Evolutionary conservation across 2,888 invertebrate species (phyloP).

Genomic region (Epicampocera succincta): DNA sequence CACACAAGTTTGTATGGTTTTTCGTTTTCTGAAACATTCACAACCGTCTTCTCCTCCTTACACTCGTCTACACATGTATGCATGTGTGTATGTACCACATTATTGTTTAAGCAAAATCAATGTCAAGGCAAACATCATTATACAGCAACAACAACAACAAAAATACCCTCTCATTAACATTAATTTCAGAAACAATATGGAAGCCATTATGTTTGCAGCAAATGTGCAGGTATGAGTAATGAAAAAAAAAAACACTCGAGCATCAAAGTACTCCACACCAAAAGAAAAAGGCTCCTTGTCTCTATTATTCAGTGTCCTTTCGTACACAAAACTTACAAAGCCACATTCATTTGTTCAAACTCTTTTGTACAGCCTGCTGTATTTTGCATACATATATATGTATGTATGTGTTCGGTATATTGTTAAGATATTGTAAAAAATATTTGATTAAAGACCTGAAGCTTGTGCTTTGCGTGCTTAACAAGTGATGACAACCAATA

Average conservation of each 20-base stretch:
- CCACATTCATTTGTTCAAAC: neutral
- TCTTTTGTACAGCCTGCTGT: neutral
- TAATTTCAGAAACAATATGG: constrained; percentile 20
- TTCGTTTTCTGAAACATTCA: neutral
- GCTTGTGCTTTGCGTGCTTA: constrained; percentile 46
- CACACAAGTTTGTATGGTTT: no score
- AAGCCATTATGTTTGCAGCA: neutral
- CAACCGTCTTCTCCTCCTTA: neutral
- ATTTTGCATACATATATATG: neutral
- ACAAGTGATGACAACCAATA: constrained; percentile 64
- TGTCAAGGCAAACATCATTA: constrained; percentile 56
- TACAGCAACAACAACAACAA: constrained; percentile 1
- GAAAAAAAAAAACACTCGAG: constrained; percentile 6
- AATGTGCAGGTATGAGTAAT: neutral
- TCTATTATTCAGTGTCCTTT: neutral
- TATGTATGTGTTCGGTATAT: neutral
- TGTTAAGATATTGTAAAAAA: constrained; percentile 21
- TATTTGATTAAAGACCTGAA: constrained; percentile 4
- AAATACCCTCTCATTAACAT: neutral
- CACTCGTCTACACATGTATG: no score
- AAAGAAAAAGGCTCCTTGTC: neutral
- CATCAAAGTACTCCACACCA: constrained; percentile 13
- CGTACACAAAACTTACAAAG: neutral
- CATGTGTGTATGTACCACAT: neutral
- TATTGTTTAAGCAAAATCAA: constrained; percentile 52